A percentile compares a stretch with the other conserved stretches of the same genome.
Conservation (phyloP, 2,888 invertebrate genomes). For the Epistrophe eligans region DNA sequence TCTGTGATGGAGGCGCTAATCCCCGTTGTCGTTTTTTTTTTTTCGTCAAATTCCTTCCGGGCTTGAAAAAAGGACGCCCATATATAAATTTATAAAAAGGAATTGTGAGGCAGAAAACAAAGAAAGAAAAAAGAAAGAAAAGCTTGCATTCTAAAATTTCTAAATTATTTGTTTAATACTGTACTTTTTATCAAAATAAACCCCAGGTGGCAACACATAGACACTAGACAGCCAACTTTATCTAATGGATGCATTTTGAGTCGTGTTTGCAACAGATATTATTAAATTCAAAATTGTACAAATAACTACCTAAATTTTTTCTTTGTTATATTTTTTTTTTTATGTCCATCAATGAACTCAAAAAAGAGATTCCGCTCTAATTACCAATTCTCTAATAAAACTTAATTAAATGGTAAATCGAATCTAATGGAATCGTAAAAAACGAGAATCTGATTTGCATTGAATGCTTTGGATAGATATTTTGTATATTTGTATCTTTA, state of each 20-base stretch:
- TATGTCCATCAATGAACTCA: background rate
- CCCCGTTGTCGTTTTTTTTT: too few species aligned
- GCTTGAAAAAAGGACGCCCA: too few species aligned
- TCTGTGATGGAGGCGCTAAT: too few species aligned
- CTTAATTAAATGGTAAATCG: slow-evolving; percentile 70
- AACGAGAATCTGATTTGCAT: slow-evolving; percentile 65
- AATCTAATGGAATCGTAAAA: slow-evolving; percentile 58
- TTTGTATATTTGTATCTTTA: slow-evolving; percentile 26
- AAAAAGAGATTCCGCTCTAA: slow-evolving; percentile 57
- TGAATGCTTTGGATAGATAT: slow-evolving; percentile 3
- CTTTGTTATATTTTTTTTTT: slow-evolving; percentile 2
- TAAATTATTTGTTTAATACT: too few species aligned
- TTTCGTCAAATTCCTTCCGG: too few species aligned
- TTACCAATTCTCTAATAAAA: slow-evolving; percentile 50
- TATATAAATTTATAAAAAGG: too few species aligned
- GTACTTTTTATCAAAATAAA: background rate
- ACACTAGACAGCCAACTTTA: background rate
- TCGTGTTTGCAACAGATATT: slow-evolving; percentile 19
- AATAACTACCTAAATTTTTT: background rate
- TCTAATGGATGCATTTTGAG: slow-evolving; percentile 43
- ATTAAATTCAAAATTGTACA: slow-evolving; percentile 2
- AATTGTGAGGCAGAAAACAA: too few species aligned
- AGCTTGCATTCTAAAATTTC: too few species aligned
- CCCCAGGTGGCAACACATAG: background rate
- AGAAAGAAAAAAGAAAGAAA: too few species aligned